These are phyloP conservation scores for Melopsittacus undulatus DNA, from an alignment of 2,797 vertebrate species.

Conservation along the genomic window DNA sequence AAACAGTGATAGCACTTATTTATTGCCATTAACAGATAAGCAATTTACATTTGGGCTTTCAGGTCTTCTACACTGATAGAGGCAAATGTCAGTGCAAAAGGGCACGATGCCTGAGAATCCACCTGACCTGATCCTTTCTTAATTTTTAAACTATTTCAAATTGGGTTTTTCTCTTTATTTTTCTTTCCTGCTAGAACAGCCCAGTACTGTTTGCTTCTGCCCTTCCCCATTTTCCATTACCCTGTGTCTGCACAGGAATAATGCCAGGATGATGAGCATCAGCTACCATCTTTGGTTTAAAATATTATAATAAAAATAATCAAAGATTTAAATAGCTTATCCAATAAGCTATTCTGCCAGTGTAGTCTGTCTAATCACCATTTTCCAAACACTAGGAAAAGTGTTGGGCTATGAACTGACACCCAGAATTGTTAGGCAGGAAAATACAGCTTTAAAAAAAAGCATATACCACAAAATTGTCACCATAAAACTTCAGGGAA, in stretches of 20 bases:
- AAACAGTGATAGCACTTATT: background rate
- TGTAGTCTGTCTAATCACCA: no score
- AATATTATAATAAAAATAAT: background rate
- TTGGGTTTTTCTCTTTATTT: background rate
- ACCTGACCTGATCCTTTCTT: background rate
- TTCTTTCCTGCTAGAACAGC: background rate
- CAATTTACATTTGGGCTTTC: background rate
- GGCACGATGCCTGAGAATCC: background rate
- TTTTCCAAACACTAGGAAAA: background rate
- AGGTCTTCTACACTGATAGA: background rate
- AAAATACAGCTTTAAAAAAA: background rate
- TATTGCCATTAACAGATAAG: background rate
- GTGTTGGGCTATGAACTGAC: background rate
- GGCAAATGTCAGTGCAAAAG: background rate
- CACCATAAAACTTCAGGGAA: background rate
- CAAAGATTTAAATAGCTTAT: background rate
- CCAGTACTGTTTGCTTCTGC: background rate
- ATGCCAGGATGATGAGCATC: background rate
- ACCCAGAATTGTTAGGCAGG: background rate
- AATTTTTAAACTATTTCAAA: background rate
- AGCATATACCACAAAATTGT: background rate
- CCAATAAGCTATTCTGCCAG: background rate
- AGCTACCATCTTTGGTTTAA: background rate
- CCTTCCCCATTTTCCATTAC: background rate
- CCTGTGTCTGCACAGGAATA: background rate